phyloP scores from a whole-genome alignment of 92 coral and sea anemone species.

The Epizoanthus stellaris region DNA sequence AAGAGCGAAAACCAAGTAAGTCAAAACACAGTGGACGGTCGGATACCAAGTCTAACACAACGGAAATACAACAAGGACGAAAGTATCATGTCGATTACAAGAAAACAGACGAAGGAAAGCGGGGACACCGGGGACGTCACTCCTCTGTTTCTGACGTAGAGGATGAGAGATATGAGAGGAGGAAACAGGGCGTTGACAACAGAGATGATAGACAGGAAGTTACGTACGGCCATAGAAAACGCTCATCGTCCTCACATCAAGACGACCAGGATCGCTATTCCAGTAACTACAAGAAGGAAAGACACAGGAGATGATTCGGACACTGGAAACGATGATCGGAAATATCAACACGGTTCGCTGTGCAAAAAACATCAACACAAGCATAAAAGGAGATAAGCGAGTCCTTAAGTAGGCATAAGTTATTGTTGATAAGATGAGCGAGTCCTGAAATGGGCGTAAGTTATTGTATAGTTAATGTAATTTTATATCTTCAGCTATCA shows the following conservation, averaged over 20 bases:
- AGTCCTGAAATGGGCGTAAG: too few relatives aligned
- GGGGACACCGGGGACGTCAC: neutral
- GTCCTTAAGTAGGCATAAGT: neutral
- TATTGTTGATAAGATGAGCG: too few relatives aligned
- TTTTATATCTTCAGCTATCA: too few relatives aligned
- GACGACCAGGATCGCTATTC: slow-evolving; percentile 1
- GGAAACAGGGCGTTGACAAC: neutral
- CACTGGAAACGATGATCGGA: neutral
- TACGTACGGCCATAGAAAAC: neutral
- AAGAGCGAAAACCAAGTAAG: neutral
- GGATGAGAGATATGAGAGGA: neutral
- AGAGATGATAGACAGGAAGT: slow-evolving; percentile 1
- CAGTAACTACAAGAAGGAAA: neutral
- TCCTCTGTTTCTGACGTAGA: neutral
- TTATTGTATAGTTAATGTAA: too few relatives aligned
- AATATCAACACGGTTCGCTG: neutral
- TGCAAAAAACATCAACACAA: slow-evolving; percentile 5
- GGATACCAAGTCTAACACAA: neutral
- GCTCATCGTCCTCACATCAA: neutral
- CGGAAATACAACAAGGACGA: neutral
- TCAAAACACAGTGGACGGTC: slow-evolving; percentile 1
- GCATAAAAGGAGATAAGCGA: neutral
- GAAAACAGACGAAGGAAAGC: neutral
- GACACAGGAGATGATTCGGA: neutral
- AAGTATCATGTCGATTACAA: neutral